These are phyloP conservation scores for Mantis religiosa DNA, from an alignment of 2,888 invertebrate species.

Conservation along the genomic window DNA sequence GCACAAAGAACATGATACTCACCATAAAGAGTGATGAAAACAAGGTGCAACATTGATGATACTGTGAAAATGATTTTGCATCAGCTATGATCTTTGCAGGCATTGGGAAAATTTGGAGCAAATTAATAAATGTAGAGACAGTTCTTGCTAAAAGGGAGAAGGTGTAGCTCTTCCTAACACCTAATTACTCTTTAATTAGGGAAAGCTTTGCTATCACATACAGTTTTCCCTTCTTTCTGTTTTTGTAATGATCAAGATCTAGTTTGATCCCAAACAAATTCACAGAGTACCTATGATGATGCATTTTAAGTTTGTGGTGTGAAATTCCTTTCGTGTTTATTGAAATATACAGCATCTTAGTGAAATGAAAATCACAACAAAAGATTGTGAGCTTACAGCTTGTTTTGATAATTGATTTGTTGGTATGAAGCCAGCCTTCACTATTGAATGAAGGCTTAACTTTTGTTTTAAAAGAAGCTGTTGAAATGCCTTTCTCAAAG, in stretches of 20 bases:
- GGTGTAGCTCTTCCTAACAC: background rate
- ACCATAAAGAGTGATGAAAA: conserved; percentile 28
- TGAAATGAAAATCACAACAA: conserved; percentile 10
- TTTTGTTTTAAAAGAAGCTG: background rate
- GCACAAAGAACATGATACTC: conserved; percentile 29
- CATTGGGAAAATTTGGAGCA: background rate
- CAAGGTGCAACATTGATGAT: background rate
- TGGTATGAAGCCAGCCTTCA: background rate
- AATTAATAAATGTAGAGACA: background rate
- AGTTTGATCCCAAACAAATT: background rate
- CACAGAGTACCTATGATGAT: background rate
- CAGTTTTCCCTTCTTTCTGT: background rate
- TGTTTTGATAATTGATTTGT: background rate
- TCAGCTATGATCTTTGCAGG: background rate
- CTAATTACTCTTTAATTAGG: background rate
- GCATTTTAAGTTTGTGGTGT: background rate
- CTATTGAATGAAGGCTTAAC: background rate
- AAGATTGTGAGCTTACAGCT: background rate
- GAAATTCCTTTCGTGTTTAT: background rate
- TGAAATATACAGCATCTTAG: background rate
- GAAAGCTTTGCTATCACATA: background rate
- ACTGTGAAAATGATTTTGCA: background rate
- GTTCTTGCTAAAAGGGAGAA: background rate
- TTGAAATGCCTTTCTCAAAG: too few relatives aligned
- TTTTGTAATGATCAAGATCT: background rate